Percentiles rank a stretch among this genome's conserved stretches.
Evolutionary conservation across 2,797 vertebrate genomes (phyloP).

Genomic region (Leucoraja ocellata): DNA sequence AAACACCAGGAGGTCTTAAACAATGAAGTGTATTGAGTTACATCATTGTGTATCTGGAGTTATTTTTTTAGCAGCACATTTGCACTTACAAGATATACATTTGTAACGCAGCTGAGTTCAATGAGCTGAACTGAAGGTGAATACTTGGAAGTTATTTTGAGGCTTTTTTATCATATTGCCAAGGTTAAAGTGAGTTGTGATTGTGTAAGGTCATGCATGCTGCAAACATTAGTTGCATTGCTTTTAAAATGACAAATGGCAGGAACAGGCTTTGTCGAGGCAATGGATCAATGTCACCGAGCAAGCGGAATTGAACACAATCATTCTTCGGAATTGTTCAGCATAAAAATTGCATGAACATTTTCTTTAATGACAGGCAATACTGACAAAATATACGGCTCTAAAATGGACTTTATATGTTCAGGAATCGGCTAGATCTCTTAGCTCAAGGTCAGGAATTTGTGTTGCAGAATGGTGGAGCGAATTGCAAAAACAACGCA

Average conservation of each 20-base stretch:
- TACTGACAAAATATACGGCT: neutral
- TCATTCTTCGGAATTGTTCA: conserved; percentile 9
- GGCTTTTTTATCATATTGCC: neutral
- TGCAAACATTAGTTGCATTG: conserved; percentile 15
- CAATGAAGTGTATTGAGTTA: neutral
- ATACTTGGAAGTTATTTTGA: neutral
- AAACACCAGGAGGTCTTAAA: neutral
- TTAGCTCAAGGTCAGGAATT: neutral
- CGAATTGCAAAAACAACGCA: neutral
- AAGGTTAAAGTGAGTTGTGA: conserved; percentile 31
- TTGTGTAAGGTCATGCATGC: conserved; percentile 12
- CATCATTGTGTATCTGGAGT: neutral
- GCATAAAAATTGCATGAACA: neutral
- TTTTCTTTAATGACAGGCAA: conserved; percentile 10
- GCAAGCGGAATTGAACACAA: neutral
- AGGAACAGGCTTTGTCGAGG: neutral
- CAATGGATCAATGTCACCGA: conserved; percentile 22
- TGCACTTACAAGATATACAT: neutral
- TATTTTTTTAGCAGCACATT: neutral
- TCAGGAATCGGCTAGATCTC: neutral
- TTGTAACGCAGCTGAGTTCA: neutral
- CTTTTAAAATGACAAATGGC: conserved; percentile 23
- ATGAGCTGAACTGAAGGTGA: too few relatives aligned
- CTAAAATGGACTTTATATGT: neutral
- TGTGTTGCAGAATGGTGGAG: neutral